Evolutionary conservation across 2,113 vertebrate genomes (phyloP), one percentile per base, ranked within the genome.

Genomic region (Thinocorus orbignyianus): DNA sequence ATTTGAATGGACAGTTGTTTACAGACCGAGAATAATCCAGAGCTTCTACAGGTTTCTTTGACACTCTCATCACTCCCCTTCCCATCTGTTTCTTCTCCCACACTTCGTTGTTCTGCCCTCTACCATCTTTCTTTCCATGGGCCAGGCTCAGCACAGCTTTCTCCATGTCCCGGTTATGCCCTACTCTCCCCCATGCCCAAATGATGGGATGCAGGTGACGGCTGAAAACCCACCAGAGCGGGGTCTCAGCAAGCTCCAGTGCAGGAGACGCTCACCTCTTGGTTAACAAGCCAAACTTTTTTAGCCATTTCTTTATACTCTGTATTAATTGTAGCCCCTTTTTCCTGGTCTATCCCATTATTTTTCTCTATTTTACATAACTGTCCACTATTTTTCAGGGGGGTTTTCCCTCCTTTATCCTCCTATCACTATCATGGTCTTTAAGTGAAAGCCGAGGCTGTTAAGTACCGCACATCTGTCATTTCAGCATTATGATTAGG

Each of bases 171-270:
- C 17, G 13, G 26, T 16, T 55, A 13, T 8, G 5, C 28, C 17
- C 55, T 17, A 11, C 13, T 71, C 17, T n/a, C 51, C n/a, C 20
- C 35, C 13, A 12, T 0, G 3, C 35, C 12, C 17, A 37, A 65
- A 17, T 3, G 11, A 42, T 8, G 57, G 0, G 37, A 77, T 1
- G 0, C 17, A 66, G 31, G 26, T 24, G 42, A 65, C 2, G 2
- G 35, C 31, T 72, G 39, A 94, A 62, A 49, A 24, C 9, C 14
- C 1, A 2, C 2, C 62, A 49, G 23, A 58, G 16, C 16, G 74
- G 49, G 37, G 18, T 22, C 49, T 86, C 11, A 3, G 24, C 0
- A 1, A 72, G 46, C 23, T 16, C 76, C 3, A 1, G 3, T 6
- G 20, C 4, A 7, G 26, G n/a, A 41, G 16, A 11, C 6, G 26